Percentiles rank a stretch among this genome's conserved stretches.
These are phyloP conservation scores for Lemur catta DNA, from an alignment of 2,797 vertebrate species.

Conservation along the genomic window DNA sequence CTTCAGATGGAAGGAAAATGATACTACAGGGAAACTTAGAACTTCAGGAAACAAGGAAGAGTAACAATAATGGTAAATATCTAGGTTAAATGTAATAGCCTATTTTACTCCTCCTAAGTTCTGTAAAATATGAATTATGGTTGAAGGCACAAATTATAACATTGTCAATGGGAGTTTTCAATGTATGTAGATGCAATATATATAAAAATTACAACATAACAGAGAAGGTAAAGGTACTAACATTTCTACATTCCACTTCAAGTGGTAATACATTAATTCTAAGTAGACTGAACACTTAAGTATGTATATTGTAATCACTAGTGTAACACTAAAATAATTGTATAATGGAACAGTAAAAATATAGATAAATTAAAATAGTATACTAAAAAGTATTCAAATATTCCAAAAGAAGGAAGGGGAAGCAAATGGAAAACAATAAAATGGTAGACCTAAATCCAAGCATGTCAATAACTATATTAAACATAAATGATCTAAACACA, in stretches of 20 bases:
- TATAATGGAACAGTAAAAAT: background rate
- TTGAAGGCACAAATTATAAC: conserved; percentile 27
- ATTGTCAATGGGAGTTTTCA: background rate
- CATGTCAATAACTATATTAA: background rate
- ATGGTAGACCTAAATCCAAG: background rate
- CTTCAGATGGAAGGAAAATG: conserved; percentile 5
- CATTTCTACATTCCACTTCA: background rate
- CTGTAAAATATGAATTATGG: conserved; percentile 17
- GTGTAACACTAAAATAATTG: background rate
- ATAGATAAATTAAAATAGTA: background rate
- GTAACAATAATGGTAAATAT: background rate
- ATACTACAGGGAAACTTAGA: background rate
- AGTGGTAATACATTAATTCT: conserved; percentile 4
- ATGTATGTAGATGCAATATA: background rate
- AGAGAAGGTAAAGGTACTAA: background rate
- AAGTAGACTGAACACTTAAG: background rate
- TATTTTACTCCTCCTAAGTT: background rate
- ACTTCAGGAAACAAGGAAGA: background rate
- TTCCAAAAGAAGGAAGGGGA: conserved; percentile 11
- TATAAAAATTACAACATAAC: background rate
- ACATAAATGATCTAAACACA: background rate
- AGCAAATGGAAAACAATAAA: conserved; percentile 19
- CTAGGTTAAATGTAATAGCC: background rate
- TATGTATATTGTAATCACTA: background rate
- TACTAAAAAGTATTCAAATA: background rate